Conservation (phyloP, 2,888 invertebrate species). For the Chirona hameri region DNA sequence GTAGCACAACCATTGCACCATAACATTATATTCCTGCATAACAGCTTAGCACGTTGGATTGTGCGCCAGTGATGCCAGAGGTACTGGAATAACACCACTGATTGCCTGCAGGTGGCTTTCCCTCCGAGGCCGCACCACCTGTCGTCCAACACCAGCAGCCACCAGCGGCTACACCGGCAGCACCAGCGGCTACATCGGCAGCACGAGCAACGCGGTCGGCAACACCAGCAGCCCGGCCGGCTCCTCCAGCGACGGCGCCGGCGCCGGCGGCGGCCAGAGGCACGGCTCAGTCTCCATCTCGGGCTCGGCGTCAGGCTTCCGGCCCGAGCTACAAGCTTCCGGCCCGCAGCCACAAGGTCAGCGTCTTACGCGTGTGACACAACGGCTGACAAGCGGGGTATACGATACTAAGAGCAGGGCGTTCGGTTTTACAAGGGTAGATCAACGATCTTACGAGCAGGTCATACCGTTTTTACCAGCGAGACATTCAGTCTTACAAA, state of each 20-base stretch:
- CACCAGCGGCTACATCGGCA: constrained; percentile 38
- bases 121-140: constrained; percentile 31
- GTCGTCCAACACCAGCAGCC: constrained; percentile 32
- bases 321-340: too few species aligned
- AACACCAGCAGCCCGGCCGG: constrained; percentile 33
- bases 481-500: too few species aligned
- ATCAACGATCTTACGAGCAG: too few species aligned
- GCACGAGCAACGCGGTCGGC: constrained; percentile 36
- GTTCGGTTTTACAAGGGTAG: too few species aligned
- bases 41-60: too few species aligned
- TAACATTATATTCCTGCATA: too few species aligned
- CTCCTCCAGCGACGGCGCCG: constrained; percentile 38
- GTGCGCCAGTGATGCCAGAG: background rate
- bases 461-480: too few species aligned
- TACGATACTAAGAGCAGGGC: too few species aligned
- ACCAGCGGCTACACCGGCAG: too few species aligned
- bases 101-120: background rate
- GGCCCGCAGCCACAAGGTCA: background rate
- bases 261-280: background rate
- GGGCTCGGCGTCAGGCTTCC: background rate
- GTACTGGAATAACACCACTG: background rate
- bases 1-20: too few species aligned
- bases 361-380: background rate
- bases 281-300: background rate
- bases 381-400: too few species aligned